phyloP scores from a whole-genome alignment of 2,888 invertebrate genomes.

The Cataglyphis livida region DNA sequence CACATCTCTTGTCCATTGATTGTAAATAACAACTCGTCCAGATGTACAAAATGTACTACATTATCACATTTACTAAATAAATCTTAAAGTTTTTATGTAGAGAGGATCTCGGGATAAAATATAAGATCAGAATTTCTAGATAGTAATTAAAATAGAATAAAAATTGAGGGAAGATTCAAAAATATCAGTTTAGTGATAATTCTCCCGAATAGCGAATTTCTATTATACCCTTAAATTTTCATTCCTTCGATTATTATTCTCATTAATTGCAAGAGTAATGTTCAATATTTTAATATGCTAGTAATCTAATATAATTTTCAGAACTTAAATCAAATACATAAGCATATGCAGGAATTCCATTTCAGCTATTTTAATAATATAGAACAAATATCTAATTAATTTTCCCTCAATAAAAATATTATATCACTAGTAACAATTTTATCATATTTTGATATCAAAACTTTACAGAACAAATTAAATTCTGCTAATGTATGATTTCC shows the following conservation, averaged over 20 bases:
- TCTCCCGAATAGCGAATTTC: background rate
- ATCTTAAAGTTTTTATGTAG: slow-evolving; percentile 14
- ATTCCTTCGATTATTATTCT: background rate
- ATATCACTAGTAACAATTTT: background rate
- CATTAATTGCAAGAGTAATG: background rate
- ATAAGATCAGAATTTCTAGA: background rate
- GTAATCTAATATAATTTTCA: slow-evolving; percentile 15
- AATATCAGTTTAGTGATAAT: background rate
- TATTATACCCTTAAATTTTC: background rate
- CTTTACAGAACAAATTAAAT: background rate
- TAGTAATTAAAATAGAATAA: background rate
- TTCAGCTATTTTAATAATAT: background rate
- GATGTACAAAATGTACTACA: slow-evolving; percentile 79
- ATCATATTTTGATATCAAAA: background rate
- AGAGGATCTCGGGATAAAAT: background rate
- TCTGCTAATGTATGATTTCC: background rate
- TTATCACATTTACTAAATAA: slow-evolving; percentile 57
- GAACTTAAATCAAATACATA: slow-evolving; percentile 15
- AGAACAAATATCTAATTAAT: background rate
- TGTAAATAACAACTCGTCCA: slow-evolving; percentile 75
- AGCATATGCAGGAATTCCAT: slow-evolving; percentile 27
- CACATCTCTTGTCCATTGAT: slow-evolving; percentile 80
- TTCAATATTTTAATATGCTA: slow-evolving; percentile 24
- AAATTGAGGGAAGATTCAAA: background rate
- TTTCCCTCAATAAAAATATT: background rate